phyloP scores from a whole-genome alignment of 2,888 invertebrate genomes.

The Nesidiocoris tenuis region DNA sequence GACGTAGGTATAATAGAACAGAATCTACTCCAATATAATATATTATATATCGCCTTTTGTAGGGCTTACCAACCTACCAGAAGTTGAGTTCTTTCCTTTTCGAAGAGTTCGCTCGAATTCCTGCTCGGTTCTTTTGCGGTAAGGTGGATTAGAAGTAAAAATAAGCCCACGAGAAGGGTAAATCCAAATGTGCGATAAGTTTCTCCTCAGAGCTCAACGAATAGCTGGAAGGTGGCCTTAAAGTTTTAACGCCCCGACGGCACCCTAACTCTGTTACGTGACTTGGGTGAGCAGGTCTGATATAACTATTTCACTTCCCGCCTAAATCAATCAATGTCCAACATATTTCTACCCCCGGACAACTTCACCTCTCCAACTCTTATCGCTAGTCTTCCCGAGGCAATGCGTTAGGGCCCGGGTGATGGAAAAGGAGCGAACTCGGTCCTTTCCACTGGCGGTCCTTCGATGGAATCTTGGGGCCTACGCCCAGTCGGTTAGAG shows the following conservation, averaged over 20 bases:
- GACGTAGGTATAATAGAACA: too few species aligned
- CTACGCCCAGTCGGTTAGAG: too few species aligned
- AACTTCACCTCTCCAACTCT: conserved; percentile 25
- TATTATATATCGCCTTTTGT: too few species aligned
- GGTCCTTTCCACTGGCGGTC: not conserved
- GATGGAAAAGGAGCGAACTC: not conserved
- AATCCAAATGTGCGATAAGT: conserved; percentile 30
- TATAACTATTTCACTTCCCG: conserved; percentile 41
- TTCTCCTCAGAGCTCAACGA: not conserved
- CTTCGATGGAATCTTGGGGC: too few species aligned
- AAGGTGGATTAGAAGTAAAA: not conserved
- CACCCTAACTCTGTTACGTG: conserved; percentile 36
- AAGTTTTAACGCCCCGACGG: conserved; percentile 27
- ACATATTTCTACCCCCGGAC: conserved; percentile 37
- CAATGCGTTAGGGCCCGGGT: not conserved
- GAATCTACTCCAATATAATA: too few species aligned
- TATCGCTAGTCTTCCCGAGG: conserved; percentile 6
- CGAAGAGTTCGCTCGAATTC: not conserved
- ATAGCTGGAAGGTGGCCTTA: conserved; percentile 10
- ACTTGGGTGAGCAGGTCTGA: conserved; percentile 28
- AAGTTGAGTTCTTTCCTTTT: not conserved
- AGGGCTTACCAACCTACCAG: too few species aligned
- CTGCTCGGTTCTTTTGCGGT: too few species aligned
- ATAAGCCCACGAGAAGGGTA: conserved; percentile 20
- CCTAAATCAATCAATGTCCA: conserved; percentile 42